Evolutionary conservation across 2,113 vertebrate species (phyloP).

Genomic region (Phyllostomus hastatus): DNA sequence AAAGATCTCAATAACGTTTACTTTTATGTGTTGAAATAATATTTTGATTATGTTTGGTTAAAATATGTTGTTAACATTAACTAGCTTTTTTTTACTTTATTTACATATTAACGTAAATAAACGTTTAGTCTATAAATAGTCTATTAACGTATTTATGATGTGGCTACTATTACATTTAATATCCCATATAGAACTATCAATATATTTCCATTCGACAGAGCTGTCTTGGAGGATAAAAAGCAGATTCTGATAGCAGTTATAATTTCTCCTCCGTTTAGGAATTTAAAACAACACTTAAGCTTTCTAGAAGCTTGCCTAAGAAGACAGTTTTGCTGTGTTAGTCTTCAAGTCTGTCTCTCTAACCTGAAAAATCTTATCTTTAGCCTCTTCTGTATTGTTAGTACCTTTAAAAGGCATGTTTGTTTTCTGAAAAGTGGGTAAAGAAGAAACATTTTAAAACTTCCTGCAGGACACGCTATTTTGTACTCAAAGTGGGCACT

Average conservation of each 20-base stretch:
- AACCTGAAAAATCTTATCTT: conserved; percentile 21
- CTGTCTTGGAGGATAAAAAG: neutral
- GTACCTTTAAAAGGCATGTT: neutral
- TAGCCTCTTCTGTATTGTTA: neutral
- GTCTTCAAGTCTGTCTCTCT: neutral
- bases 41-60: neutral
- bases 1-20: neutral
- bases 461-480: neutral
- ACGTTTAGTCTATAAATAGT: no score
- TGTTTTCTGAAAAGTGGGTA: neutral
- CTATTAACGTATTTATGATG: no score
- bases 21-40: neutral
- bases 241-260: neutral
- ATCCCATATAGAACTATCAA: neutral
- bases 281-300: neutral
- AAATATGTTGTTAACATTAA: neutral
- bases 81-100: neutral
- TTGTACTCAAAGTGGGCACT: neutral
- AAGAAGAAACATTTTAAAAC: neutral
- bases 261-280: neutral
- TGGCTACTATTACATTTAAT: neutral
- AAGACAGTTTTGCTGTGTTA: neutral
- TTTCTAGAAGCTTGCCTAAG: neutral
- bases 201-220: neutral
- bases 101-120: no score